These are phyloP conservation scores for Osmerus eperlanus DNA, from an alignment of 2,113 vertebrate species.

Conservation along the genomic window DNA sequence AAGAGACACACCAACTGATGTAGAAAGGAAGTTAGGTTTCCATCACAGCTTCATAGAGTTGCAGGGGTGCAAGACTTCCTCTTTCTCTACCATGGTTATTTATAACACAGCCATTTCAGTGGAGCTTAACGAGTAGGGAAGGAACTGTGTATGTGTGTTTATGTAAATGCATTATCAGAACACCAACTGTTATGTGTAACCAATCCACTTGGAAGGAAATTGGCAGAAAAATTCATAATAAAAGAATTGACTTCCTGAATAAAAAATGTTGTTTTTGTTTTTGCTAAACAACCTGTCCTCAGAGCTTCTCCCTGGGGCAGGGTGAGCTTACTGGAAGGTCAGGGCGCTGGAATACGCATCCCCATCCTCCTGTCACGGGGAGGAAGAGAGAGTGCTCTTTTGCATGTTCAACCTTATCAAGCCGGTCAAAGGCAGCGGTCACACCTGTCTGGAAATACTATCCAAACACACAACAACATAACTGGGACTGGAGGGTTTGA, in stretches of 20 bases:
- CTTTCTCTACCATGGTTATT: constrained; percentile 19
- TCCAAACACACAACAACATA: too few species aligned
- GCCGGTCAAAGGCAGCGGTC: neutral
- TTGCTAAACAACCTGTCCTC: too few species aligned
- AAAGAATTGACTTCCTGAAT: too few species aligned
- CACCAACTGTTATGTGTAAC: too few species aligned
- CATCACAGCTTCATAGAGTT: neutral
- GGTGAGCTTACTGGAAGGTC: too few species aligned
- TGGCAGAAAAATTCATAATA: too few species aligned
- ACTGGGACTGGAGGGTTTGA: neutral
- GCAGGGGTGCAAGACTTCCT: constrained; percentile 24
- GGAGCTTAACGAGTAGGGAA: neutral
- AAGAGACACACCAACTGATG: neutral
- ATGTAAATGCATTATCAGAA: neutral
- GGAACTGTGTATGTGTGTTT: neutral
- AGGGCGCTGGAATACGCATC: too few species aligned
- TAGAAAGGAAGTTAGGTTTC: neutral
- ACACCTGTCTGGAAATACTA: neutral
- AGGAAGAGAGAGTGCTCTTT: neutral
- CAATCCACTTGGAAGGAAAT: too few species aligned
- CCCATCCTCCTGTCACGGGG: neutral
- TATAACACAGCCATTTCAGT: constrained; percentile 8
- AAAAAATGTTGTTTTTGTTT: too few species aligned
- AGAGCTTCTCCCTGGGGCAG: too few species aligned
- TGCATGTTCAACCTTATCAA: neutral